Evolutionary conservation across 2,113 vertebrate genomes (phyloP).

Genomic region (Rhinogobius similis): DNA sequence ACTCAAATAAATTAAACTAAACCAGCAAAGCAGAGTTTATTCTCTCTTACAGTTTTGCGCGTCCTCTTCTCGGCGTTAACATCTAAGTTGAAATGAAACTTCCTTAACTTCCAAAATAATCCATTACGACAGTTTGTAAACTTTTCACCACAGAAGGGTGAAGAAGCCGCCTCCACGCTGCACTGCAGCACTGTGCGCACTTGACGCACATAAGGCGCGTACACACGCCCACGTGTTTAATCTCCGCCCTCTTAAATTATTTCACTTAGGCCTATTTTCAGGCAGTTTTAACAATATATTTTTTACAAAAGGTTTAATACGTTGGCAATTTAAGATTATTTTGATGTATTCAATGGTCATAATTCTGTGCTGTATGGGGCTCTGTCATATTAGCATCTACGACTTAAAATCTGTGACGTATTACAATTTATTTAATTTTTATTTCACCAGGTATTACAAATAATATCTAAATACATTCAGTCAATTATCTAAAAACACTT

Average conservation of each 20-base stretch:
- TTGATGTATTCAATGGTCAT: no score
- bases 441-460: no score
- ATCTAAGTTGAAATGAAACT: not conserved
- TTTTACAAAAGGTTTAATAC: not conserved
- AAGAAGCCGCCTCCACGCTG: constrained; percentile 40
- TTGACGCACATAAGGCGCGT: not conserved
- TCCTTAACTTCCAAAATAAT: constrained; percentile 9
- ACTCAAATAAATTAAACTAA: no score
- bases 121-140: constrained; percentile 29
- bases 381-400: no score
- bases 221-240: not conserved
- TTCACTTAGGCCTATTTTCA: not conserved
- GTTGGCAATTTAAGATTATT: no score
- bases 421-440: no score
- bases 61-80: not conserved
- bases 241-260: constrained; percentile 37
- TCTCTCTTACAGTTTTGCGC: constrained; percentile 5
- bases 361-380: not conserved
- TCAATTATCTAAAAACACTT: not conserved
- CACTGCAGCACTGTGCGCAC: not conserved
- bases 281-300: no score
- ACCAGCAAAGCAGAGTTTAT: no score
- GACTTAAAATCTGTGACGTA: no score
- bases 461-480: no score
- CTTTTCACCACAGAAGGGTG: constrained; percentile 20